Percentiles rank a stretch among this genome's conserved stretches.
phyloP scores from a whole-genome alignment of 2,888 invertebrate genomes.

The Drosophila conformis region DNA sequence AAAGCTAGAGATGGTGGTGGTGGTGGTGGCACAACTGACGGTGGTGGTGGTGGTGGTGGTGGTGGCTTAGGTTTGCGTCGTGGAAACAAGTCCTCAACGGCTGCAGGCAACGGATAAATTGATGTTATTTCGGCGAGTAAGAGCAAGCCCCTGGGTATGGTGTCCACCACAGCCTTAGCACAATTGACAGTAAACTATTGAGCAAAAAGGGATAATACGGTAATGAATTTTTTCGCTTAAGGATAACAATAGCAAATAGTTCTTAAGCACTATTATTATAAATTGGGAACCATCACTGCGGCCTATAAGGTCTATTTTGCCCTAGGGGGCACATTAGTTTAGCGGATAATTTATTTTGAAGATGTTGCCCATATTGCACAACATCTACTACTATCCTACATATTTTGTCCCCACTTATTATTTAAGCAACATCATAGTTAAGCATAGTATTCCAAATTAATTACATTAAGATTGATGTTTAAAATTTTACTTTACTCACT shows the following conservation, averaged over 20 bases:
- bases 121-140: constrained; percentile 71
- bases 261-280: neutral
- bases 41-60: constrained; percentile 30
- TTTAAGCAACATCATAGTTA: neutral
- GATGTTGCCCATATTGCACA: neutral
- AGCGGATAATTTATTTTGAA: neutral
- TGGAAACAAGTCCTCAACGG: constrained; percentile 56
- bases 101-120: constrained; percentile 76
- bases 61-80: constrained; percentile 48
- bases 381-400: neutral
- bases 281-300: too few relatives aligned
- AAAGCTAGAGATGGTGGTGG: constrained; percentile 35
- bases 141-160: constrained; percentile 75
- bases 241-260: neutral
- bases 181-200: constrained; percentile 64
- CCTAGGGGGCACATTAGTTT: too few relatives aligned
- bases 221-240: neutral
- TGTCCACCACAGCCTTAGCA: constrained; percentile 73
- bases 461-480: neutral
- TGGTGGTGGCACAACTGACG: constrained; percentile 40
- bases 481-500: constrained; percentile 55
- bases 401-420: neutral
- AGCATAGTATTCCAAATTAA: neutral
- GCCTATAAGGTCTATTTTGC: too few relatives aligned
- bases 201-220: neutral